phyloP scores from a whole-genome alignment of 2,797 vertebrate genomes.

The Zenarchopterus dispar region DNA sequence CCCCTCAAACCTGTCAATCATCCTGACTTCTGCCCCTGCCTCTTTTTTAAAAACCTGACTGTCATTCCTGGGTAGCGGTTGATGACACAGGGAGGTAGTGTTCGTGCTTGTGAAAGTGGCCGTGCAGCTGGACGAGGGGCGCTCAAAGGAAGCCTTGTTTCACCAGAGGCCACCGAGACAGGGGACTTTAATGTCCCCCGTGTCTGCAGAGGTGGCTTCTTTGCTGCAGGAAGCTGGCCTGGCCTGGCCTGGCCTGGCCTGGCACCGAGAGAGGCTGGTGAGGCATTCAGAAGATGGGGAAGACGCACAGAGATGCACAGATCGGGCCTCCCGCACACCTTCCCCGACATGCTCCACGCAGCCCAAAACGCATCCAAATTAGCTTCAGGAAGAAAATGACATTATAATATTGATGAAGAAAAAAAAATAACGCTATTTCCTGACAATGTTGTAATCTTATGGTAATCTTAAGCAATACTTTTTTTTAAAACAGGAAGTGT shows the following conservation, averaged over 20 bases:
- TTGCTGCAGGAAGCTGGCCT: conserved; percentile 75
- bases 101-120: conserved; percentile 75
- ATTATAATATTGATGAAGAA: not conserved
- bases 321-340: conserved; percentile 32
- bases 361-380: conserved; percentile 31
- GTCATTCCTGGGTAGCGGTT: conserved; percentile 62
- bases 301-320: conserved; percentile 33
- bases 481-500: conserved; percentile 66
- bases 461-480: conserved; percentile 59
- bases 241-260: too few relatives aligned
- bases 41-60: conserved; percentile 43
- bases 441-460: conserved; percentile 53
- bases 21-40: conserved; percentile 49
- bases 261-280: conserved; percentile 61
- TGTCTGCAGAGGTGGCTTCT: conserved; percentile 75
- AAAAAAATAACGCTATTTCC: conserved; percentile 26
- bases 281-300: conserved; percentile 63
- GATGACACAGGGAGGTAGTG: conserved; percentile 81
- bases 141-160: conserved; percentile 85
- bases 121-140: conserved; percentile 80
- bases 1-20: conserved; percentile 45
- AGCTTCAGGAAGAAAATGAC: conserved; percentile 16
- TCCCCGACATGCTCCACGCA: conserved; percentile 54
- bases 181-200: conserved; percentile 77
- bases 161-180: conserved; percentile 75